Evolutionary conservation across 1,140 invertebrate genomes (phyloP).

Genomic region (Kradibia gibbosae): DNA sequence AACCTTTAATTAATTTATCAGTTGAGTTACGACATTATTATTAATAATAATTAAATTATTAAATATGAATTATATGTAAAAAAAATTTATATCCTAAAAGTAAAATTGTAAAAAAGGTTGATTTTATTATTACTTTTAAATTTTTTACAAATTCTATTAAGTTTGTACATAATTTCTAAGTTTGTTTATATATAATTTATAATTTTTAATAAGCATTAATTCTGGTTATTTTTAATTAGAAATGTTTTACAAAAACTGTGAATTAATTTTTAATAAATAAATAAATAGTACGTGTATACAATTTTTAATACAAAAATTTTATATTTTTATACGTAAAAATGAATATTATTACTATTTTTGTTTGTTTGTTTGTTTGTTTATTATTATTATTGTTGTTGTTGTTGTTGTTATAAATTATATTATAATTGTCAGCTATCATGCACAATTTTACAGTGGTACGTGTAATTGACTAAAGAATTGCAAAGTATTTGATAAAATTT

Average conservation of each 20-base stretch:
- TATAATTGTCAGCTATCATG: not conserved
- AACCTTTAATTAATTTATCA: not conserved
- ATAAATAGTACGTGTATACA: slow-evolving; percentile 6
- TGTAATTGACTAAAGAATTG: slow-evolving; percentile 24
- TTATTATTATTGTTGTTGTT: no score
- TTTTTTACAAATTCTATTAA: slow-evolving; percentile 5
- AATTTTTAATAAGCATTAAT: not conserved
- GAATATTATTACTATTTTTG: no score
- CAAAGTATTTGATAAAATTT: slow-evolving; percentile 17
- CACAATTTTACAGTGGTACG: slow-evolving; percentile 13
- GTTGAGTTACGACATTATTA: not conserved
- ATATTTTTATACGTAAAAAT: slow-evolving; percentile 19
- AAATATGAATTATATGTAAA: not conserved
- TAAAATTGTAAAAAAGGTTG: slow-evolving; percentile 1
- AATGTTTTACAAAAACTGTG: slow-evolving; percentile 2
- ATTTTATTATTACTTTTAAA: not conserved
- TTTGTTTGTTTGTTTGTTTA: no score
- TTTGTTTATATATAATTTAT: slow-evolving; percentile 10
- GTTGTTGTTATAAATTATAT: not conserved
- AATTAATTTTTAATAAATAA: slow-evolving; percentile 23
- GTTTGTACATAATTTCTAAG: slow-evolving; percentile 8
- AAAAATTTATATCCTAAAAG: not conserved
- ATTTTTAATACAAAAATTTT: slow-evolving; percentile 12
- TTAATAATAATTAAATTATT: not conserved
- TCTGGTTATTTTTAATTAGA: not conserved